phyloP scores from a whole-genome alignment of 2,113 vertebrate genomes.

The Gavia stellata region DNA sequence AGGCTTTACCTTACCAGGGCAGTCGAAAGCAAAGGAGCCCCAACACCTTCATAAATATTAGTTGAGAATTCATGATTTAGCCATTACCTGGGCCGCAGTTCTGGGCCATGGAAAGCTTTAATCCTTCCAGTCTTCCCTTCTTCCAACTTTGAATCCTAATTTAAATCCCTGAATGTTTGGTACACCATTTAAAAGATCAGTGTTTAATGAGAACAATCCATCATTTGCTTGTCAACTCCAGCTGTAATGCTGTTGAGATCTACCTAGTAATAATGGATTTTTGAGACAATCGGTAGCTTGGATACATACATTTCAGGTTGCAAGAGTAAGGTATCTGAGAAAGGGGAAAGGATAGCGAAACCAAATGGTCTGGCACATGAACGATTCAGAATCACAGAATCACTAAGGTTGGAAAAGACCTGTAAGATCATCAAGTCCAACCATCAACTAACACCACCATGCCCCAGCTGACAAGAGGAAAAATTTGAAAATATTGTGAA shows the following conservation, averaged over 20 bases:
- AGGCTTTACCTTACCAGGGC: not conserved
- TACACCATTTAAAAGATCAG: not conserved
- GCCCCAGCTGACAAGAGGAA: not conserved
- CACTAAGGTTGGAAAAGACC: no score
- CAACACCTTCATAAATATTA: not conserved
- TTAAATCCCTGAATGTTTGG: not conserved
- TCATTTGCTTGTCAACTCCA: not conserved
- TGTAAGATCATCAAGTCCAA: no score
- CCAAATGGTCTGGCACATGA: not conserved
- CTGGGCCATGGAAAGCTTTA: not conserved
- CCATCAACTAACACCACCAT: no score
- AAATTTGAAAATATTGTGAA: not conserved
- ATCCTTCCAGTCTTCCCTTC: not conserved
- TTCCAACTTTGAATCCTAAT: not conserved
- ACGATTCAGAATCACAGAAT: no score
- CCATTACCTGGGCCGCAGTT: not conserved
- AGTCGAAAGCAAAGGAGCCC: not conserved
- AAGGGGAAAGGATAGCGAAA: not conserved
- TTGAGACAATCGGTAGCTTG: not conserved
- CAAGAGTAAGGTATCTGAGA: not conserved
- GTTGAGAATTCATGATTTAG: not conserved
- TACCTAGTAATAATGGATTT: not conserved
- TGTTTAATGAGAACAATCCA: not conserved
- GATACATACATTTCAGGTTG: not conserved
- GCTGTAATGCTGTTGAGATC: not conserved